Conservation (phyloP, 2,888 invertebrate species). For the Cantharis rustica region DNA sequence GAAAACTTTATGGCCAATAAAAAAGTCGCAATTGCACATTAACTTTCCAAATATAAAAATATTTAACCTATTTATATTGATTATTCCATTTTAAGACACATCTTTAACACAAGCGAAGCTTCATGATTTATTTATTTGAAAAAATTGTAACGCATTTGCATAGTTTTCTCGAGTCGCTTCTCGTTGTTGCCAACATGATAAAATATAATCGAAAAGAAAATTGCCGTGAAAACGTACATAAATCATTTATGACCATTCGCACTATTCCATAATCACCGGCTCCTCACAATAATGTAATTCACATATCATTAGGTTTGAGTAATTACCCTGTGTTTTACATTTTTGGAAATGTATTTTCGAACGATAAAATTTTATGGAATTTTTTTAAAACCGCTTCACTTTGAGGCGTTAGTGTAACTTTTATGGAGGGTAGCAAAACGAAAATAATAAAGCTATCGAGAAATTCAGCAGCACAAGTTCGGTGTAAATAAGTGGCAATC, state of each 20-base stretch:
- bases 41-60: not conserved
- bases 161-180: slow-evolving; percentile 11
- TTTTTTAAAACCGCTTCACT: not conserved
- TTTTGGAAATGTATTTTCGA: not conserved
- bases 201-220: slow-evolving; percentile 3
- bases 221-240: not conserved
- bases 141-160: slow-evolving; percentile 12
- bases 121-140: slow-evolving; percentile 20
- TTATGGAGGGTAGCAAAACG: slow-evolving; percentile 13
- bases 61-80: not conserved
- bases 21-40: not conserved
- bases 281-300: not conserved
- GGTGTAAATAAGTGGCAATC: slow-evolving; percentile 25
- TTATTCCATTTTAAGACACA: slow-evolving; percentile 12
- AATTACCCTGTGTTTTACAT: not conserved
- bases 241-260: not conserved
- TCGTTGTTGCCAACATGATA: not conserved
- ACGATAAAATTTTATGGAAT: not conserved
- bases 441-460: slow-evolving; percentile 21
- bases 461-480: slow-evolving; percentile 22
- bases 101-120: slow-evolving; percentile 10
- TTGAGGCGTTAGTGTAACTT: slow-evolving; percentile 8
- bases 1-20: not conserved
- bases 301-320: not conserved
- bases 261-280: not conserved